Evolutionary conservation across 64 coral and sea anemone genomes (phyloP), one percentile per base, ranked within the genome.

Genomic region (Catalaphyllia jardinei): DNA sequence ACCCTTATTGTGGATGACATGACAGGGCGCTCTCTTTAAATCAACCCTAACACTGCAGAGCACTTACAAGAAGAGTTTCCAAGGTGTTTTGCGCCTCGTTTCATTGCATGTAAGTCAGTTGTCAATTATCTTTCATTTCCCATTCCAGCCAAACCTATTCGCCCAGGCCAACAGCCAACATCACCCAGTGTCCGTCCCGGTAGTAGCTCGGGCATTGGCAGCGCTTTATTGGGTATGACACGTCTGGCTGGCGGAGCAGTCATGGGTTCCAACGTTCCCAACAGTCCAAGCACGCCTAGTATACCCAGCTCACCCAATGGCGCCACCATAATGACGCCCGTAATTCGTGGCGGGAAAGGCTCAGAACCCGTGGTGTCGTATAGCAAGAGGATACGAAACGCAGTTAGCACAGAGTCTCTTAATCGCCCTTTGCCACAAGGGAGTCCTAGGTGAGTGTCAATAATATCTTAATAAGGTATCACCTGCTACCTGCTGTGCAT

Each of bases 371-470:
- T 82, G 25, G 97, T 99, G 14, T 77, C 91, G 20, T 99, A 99
- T 74, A 99, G 97, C 76, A 99, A 99, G 88, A 94, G 97, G 67
- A 95, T 99, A 87, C 91, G 97, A 64, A 99, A 93, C 62, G 97
- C 97, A 31, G 94, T 99, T 24, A 99, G 94, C 29, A 99, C 94
- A 8, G 97, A 99, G 60, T 97, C 95, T 12, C 77, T 97, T 19
- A 97, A 97, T 79, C 91, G 95, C 16, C 91, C 87, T 17, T 55
- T 94, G 30, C 86, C 91, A 19, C 89, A 91, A 74, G 94, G 94
- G 46, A 92, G 86, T 51, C n/a, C 87, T 5, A 92, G 82, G 93
- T 94, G 86, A 64, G 87, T 17, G 11, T 13, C 17, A 60, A 17
- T 52, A 60, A 54, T 35, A 3, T 3, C 33, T 35, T 35, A 3